Conservation (phyloP, 2,888 invertebrate species). For the Auanema sp. region DNA sequence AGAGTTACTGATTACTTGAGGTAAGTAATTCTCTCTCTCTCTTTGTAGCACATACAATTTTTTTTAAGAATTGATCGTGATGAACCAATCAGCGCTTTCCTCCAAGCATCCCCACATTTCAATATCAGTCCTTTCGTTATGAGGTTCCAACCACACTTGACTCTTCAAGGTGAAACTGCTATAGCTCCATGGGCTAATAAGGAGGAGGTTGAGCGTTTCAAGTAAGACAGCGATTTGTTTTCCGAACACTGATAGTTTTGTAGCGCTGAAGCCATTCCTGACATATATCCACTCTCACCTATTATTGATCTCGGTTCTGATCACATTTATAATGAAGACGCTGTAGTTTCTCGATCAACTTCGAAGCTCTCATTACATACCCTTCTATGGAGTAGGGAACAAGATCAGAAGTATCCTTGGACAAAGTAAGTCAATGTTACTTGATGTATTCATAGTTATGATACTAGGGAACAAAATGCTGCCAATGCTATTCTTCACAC, state of each 20-base stretch:
- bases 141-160: slow-evolving; percentile 58
- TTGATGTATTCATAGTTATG: background rate
- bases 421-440: slow-evolving; percentile 41
- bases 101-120: slow-evolving; percentile 37
- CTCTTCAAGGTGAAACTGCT: slow-evolving; percentile 39
- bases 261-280: slow-evolving; percentile 40
- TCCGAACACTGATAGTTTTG: slow-evolving; percentile 15
- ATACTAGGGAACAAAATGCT: slow-evolving; percentile 57
- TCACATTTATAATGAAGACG: slow-evolving; percentile 56
- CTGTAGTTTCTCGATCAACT: slow-evolving; percentile 24
- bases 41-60: slow-evolving; percentile 1
- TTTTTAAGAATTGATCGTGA: slow-evolving; percentile 32
- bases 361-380: slow-evolving; percentile 40
- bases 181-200: slow-evolving; percentile 36
- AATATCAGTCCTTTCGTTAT: slow-evolving; percentile 47
- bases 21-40: slow-evolving; percentile 25
- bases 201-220: slow-evolving; percentile 41
- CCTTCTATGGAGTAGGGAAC: slow-evolving; percentile 53
- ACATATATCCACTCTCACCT: slow-evolving; percentile 57
- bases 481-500: slow-evolving; percentile 59
- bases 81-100: slow-evolving; percentile 41
- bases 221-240: slow-evolving; percentile 25
- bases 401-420: slow-evolving; percentile 63
- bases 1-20: slow-evolving; percentile 28
- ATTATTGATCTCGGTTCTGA: slow-evolving; percentile 53